Evolutionary conservation across 2,113 vertebrate genomes (phyloP).

Genomic region (Hemicordylus capensis): DNA sequence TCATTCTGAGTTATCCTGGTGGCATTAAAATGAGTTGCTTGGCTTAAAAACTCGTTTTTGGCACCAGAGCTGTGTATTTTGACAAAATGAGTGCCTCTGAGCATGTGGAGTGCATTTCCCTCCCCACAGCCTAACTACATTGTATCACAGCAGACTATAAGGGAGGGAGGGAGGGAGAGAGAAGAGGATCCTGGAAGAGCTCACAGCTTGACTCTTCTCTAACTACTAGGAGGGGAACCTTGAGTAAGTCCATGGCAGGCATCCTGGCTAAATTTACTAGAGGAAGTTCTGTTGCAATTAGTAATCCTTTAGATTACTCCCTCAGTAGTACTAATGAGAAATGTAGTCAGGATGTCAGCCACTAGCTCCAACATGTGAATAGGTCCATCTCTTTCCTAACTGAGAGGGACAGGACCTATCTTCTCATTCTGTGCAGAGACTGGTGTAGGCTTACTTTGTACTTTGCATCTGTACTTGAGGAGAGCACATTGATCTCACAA

Average conservation of each 20-base stretch:
- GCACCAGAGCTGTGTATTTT: constrained; percentile 68
- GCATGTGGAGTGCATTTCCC: not conserved
- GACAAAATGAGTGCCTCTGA: not conserved
- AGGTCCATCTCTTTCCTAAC: not conserved
- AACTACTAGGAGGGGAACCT: not conserved
- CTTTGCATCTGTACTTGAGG: not conserved
- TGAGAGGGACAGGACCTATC: not conserved
- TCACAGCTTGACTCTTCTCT: not conserved
- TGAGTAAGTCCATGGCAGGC: too few species aligned
- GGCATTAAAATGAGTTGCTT: not conserved
- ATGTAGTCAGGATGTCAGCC: too few species aligned
- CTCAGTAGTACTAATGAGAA: too few species aligned
- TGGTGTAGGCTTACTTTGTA: not conserved
- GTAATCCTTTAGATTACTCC: too few species aligned
- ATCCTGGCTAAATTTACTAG: too few species aligned
- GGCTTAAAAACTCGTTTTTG: not conserved
- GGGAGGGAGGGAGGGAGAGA: not conserved
- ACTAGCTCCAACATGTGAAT: not conserved
- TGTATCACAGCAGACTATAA: not conserved
- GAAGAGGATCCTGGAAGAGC: not conserved
- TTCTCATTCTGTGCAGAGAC: not conserved
- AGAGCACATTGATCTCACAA: not conserved
- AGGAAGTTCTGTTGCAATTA: too few species aligned
- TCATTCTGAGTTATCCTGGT: not conserved
- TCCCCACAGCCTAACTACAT: not conserved